Evolutionary conservation across 2,888 invertebrate genomes (phyloP).

Genomic region (Subacronicta megacephala): DNA sequence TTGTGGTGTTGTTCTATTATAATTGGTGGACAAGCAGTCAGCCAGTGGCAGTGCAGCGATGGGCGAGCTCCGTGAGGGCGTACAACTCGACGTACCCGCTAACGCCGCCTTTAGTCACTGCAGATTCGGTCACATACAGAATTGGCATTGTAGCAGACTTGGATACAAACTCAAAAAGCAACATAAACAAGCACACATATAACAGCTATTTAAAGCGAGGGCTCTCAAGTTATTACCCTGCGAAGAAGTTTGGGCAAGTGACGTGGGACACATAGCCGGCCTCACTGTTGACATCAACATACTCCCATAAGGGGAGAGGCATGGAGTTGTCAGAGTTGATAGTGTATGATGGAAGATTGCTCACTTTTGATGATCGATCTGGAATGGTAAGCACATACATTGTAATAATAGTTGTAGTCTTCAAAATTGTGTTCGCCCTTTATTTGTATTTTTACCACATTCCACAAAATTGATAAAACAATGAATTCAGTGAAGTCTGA

Average conservation of each 20-base stretch:
- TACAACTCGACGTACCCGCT: constrained; percentile 97
- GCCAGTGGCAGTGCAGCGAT: constrained; percentile 64
- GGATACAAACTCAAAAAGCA: constrained; percentile 95
- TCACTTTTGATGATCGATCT: constrained; percentile 98
- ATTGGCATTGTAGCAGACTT: constrained; percentile 98
- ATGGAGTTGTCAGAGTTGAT: constrained; percentile 99
- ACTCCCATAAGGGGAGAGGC: constrained; percentile 96
- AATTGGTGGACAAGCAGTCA: constrained; percentile 78
- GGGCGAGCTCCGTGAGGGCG: constrained; percentile 71
- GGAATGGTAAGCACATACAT: constrained; percentile 90
- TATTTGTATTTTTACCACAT: too few relatives aligned
- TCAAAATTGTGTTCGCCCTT: too few relatives aligned
- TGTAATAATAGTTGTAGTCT: not conserved
- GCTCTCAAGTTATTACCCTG: constrained; percentile 91
- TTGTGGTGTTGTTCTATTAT: constrained; percentile 92
- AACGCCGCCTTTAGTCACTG: constrained; percentile 91
- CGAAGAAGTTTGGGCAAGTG: constrained; percentile 90
- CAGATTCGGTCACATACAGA: constrained; percentile 91
- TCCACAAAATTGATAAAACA: too few relatives aligned
- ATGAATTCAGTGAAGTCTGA: too few relatives aligned
- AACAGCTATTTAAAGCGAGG: constrained; percentile 96
- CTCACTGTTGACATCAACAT: constrained; percentile 91
- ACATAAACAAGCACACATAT: constrained; percentile 92
- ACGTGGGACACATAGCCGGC: constrained; percentile 93
- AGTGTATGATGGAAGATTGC: constrained; percentile 96